phyloP scores from a whole-genome alignment of 2,113 vertebrate genomes.

The Xyliphius kryptos region DNA sequence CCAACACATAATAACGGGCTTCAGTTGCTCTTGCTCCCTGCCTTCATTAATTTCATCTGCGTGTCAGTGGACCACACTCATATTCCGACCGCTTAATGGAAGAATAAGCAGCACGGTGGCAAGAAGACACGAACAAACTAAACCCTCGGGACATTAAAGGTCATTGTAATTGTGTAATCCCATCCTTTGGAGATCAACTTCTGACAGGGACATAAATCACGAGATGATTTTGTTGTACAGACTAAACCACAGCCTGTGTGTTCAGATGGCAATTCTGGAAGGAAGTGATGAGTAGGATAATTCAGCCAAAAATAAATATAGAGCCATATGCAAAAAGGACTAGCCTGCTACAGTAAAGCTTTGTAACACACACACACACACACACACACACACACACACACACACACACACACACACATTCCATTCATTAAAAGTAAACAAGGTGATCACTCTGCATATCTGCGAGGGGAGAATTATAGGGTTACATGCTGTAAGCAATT shows the following conservation, averaged over 20 bases:
- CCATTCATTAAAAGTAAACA: conserved; percentile 23
- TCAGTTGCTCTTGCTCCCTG: conserved; percentile 20
- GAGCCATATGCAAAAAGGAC: conserved; percentile 1
- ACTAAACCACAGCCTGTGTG: conserved; percentile 20
- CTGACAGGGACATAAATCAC: conserved; percentile 35
- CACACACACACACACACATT: conserved; percentile 3
- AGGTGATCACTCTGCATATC: conserved; percentile 50
- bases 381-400: not conserved
- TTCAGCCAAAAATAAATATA: not conserved
- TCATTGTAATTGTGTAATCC: conserved; percentile 33
- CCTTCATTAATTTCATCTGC: conserved; percentile 29
- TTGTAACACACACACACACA: too few relatives aligned
- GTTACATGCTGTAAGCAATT: conserved; percentile 51
- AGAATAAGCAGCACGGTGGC: conserved; percentile 34
- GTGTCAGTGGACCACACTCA: conserved; percentile 34
- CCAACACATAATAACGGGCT: conserved; percentile 30
- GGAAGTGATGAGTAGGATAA: conserved; percentile 23
- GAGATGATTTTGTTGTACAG: conserved; percentile 25
- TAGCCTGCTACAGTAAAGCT: not conserved
- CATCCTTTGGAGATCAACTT: conserved; percentile 19
- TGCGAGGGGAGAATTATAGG: conserved; percentile 53
- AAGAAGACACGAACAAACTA: conserved; percentile 28
- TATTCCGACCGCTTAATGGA: conserved; percentile 31
- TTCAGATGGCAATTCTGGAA: conserved; percentile 11
- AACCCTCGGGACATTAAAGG: conserved; percentile 32